A percentile compares a stretch with the other conserved stretches of the same genome.
These are phyloP conservation scores for Acanthiza pusilla DNA, from an alignment of 2,797 vertebrate species.

Conservation along the genomic window DNA sequence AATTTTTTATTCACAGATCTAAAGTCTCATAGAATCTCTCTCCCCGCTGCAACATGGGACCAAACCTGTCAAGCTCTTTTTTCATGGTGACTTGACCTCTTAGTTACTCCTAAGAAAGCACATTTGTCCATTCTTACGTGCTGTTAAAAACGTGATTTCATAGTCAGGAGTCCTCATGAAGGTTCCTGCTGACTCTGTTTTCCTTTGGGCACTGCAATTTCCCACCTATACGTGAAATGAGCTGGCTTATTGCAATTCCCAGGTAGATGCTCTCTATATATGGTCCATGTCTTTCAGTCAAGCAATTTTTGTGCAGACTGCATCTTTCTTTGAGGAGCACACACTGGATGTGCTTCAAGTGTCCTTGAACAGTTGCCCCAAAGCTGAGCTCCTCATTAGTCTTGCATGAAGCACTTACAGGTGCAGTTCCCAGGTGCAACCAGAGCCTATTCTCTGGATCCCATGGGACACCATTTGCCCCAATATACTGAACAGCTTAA, in stretches of 20 bases:
- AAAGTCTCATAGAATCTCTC: background rate
- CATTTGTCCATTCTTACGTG: background rate
- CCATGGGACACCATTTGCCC: background rate
- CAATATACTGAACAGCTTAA: background rate
- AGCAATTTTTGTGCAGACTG: background rate
- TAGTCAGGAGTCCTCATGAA: background rate
- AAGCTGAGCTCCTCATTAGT: background rate
- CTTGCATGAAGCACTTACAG: background rate
- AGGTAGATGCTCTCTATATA: background rate
- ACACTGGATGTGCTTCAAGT: background rate
- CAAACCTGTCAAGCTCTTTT: background rate
- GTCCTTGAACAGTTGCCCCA: background rate
- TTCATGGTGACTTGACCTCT: background rate
- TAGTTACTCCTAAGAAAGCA: background rate
- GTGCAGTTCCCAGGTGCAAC: background rate
- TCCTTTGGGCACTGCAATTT: background rate
- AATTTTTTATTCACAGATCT: background rate
- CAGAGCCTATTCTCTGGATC: background rate
- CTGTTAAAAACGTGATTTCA: background rate
- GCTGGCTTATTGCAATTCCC: background rate
- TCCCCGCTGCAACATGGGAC: background rate
- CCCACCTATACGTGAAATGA: background rate
- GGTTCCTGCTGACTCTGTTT: background rate
- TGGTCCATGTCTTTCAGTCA: fast-evolving
- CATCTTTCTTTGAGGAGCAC: background rate